Evolutionary conservation across 2,888 invertebrate genomes (phyloP), one percentile per base, ranked within the genome.

Genomic region (Hydriomena furcata): DNA sequence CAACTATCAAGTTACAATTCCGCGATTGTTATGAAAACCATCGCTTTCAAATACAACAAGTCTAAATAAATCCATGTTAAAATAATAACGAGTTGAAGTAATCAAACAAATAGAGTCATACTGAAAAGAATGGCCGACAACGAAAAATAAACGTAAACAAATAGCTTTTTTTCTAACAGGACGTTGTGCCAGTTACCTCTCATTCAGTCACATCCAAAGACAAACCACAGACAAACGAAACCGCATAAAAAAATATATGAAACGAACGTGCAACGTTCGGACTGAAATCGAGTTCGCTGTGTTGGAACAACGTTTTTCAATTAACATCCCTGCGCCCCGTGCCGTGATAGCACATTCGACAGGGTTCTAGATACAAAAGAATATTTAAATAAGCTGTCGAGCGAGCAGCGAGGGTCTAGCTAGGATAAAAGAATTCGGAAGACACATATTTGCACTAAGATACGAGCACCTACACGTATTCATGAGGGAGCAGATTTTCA

Each of bases 291-390:
- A 67, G 73, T 78, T 71, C 62, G 50, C 71, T 73, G 76, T 78
- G 75, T 79, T 76, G 68, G 74, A 65, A 54, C 66, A 68, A 68
- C 73, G 71, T 73, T 76, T 78, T 82, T 73, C 79, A 82, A 84
- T 84, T 84, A 83, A 82, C 73, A 77, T 60, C 61, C 58, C 73
- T 65, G 69, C 55, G 58, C 63, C 17, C 52, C 56, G 55, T 56
- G 63, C 52, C 54, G 53, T 57, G 64, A 72, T 69, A 63, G 51
- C 55, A 30, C 46, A 58, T 60, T 60, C 54, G 54, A 59, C 13
- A 34, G 27, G 13, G 47, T 37, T 35, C 25, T 28, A 13, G 28
- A 51, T 51, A 71, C 65, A 73, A 73, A 73, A 60, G 66, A 68
- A 68, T 73, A 75, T 76, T 61, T 67, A 65, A 70, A 67, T 60